Percentiles rank a stretch among this genome's conserved stretches.
phyloP scores from a whole-genome alignment of 2,888 invertebrate species.

The Erebia ligea region DNA sequence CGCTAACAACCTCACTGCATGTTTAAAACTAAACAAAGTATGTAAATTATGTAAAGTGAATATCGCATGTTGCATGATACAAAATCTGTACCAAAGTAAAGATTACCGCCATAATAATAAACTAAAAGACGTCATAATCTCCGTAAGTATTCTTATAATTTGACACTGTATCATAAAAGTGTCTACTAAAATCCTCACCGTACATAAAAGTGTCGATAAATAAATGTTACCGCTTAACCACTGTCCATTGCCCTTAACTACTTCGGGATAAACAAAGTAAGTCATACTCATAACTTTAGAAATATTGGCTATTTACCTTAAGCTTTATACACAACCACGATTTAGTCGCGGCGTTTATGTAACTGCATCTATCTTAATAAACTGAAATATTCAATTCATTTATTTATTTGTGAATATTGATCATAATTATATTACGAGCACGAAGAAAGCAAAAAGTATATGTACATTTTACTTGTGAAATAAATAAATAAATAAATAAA shows the following conservation, averaged over 20 bases:
- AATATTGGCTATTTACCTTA: conserved; percentile 46
- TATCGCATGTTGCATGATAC: background rate
- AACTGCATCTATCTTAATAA: background rate
- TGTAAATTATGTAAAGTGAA: background rate
- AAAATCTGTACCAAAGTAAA: background rate
- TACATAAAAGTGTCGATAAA: conserved; percentile 46
- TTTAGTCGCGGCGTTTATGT: background rate
- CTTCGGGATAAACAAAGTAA: conserved; percentile 52
- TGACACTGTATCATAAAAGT: conserved; percentile 19
- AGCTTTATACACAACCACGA: conserved; percentile 35
- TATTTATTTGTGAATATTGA: no score
- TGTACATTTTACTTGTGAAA: no score
- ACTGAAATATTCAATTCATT: no score
- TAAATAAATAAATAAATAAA: no score
- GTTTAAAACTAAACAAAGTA: background rate
- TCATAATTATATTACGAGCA: no score
- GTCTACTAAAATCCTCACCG: conserved; percentile 22
- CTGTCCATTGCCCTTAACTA: conserved; percentile 51
- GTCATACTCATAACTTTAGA: conserved; percentile 46
- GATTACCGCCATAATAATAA: conserved; percentile 4
- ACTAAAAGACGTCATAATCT: conserved; percentile 4
- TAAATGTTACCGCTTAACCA: conserved; percentile 40
- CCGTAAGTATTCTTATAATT: conserved; percentile 12
- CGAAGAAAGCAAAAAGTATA: no score
- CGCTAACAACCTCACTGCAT: background rate